These are phyloP conservation scores for Empidonax alnorum DNA, from an alignment of 2,113 vertebrate species.

Conservation along the genomic window DNA sequence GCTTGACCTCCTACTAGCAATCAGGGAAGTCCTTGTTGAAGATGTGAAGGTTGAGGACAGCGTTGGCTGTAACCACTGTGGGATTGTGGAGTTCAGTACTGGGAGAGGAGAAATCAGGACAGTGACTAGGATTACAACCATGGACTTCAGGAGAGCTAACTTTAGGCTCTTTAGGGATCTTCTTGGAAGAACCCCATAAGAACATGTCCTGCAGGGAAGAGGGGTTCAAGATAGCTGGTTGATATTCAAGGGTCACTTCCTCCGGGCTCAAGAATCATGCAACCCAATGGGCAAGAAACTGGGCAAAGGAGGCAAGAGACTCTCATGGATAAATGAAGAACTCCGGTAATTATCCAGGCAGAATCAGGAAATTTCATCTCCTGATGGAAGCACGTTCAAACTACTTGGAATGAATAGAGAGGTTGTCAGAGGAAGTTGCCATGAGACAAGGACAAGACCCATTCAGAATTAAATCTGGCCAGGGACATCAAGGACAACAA, in stretches of 20 bases:
- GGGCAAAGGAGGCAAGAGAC: not conserved
- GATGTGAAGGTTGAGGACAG: not conserved
- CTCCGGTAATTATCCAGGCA: not conserved
- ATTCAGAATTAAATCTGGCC: not conserved
- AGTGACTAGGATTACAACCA: not conserved
- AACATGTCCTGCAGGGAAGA: not conserved
- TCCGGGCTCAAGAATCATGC: not conserved
- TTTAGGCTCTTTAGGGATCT: not conserved
- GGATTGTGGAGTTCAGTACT: not conserved
- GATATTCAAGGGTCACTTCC: not conserved
- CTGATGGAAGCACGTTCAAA: not conserved
- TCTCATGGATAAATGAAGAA: not conserved
- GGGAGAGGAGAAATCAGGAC: not conserved
- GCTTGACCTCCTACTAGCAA: not conserved
- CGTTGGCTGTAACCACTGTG: not conserved
- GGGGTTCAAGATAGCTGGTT: not conserved
- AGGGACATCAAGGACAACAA: not conserved
- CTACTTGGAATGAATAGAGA: not conserved
- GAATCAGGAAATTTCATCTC: not conserved
- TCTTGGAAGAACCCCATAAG: not conserved
- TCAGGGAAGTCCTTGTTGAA: not conserved
- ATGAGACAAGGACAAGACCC: not conserved
- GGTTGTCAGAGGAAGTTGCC: not conserved
- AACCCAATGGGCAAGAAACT: not conserved
- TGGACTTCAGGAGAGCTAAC: not conserved